These are phyloP conservation scores for Gallinago stenura DNA, from an alignment of 2,797 vertebrate species.

Conservation along the genomic window DNA sequence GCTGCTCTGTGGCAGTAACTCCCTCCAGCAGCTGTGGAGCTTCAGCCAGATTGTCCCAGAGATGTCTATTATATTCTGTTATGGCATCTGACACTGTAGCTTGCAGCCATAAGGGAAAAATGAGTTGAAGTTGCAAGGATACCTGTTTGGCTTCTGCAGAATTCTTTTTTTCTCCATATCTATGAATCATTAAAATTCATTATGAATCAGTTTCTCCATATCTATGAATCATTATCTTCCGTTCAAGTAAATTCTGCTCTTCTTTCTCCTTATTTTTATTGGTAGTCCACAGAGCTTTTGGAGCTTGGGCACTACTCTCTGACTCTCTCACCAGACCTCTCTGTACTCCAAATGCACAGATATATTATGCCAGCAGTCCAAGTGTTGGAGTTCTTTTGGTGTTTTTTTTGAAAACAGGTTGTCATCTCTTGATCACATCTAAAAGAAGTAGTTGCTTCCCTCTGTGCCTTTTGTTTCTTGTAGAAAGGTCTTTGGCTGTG, in stretches of 20 bases:
- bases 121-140: background rate
- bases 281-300: background rate
- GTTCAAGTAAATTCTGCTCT: background rate
- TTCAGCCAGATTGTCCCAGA: background rate
- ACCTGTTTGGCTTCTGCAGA: background rate
- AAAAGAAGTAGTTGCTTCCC: background rate
- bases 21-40: slow-evolving; percentile 39
- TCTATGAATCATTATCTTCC: background rate
- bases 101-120: background rate
- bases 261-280: background rate
- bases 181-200: background rate
- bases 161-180: background rate
- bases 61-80: background rate
- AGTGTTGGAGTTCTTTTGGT: background rate
- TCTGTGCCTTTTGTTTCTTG: background rate
- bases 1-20: slow-evolving; percentile 14
- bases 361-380: background rate
- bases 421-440: accelerated
- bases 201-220: background rate
- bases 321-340: background rate
- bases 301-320: background rate
- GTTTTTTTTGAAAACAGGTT: background rate
- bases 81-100: background rate
- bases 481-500: background rate
- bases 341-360: background rate